Evolutionary conservation across 2,888 invertebrate species (phyloP).

Genomic region (Tenthredo mesomela): DNA sequence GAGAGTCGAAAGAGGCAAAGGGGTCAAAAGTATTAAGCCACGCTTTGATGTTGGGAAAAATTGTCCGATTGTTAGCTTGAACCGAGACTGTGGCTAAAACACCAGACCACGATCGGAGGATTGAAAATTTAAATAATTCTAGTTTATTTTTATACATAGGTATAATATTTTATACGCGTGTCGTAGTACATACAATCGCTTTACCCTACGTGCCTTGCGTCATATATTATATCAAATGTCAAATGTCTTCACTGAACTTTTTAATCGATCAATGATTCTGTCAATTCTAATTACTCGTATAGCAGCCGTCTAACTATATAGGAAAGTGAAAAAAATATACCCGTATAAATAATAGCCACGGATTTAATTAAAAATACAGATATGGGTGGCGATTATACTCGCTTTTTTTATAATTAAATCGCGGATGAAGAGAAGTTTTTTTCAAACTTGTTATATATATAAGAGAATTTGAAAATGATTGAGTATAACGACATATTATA

Average conservation of each 20-base stretch:
- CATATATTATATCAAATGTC: background rate
- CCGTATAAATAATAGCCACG: background rate
- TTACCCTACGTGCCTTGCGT: background rate
- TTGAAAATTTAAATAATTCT: background rate
- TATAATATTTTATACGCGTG: background rate
- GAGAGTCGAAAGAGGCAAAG: background rate
- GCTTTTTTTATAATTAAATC: background rate
- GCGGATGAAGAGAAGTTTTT: background rate
- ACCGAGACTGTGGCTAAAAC: background rate
- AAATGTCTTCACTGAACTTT: background rate
- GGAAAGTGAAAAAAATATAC: background rate
- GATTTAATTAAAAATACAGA: background rate
- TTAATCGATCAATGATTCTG: constrained; percentile 15
- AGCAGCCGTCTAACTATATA: background rate
- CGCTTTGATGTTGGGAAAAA: background rate
- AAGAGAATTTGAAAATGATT: background rate
- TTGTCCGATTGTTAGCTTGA: background rate
- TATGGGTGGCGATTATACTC: background rate
- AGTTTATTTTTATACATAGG: background rate
- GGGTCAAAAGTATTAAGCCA: too few relatives aligned
- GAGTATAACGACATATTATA: background rate
- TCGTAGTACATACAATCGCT: background rate
- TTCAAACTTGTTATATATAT: background rate
- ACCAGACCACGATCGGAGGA: background rate
- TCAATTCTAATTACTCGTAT: background rate